phyloP scores from a whole-genome alignment of 2,888 invertebrate genomes.

The Drosophila formosana region DNA sequence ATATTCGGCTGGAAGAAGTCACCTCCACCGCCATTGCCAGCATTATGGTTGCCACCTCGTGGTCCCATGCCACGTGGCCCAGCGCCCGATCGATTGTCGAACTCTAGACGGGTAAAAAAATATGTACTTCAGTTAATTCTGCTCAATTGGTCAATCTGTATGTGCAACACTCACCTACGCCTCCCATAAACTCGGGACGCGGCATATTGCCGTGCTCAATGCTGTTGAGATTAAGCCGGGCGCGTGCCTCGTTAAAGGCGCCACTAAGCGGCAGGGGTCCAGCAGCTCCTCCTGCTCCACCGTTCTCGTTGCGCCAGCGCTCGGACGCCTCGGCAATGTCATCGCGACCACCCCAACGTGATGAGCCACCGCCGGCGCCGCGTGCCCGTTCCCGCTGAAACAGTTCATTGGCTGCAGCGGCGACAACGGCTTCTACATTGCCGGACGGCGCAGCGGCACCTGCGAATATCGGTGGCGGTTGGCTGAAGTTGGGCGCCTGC shows the following conservation, averaged over 20 bases:
- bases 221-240: slow-evolving; percentile 74
- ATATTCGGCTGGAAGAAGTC: slow-evolving; percentile 83
- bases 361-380: slow-evolving; percentile 52
- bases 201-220: slow-evolving; percentile 75
- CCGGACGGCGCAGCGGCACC: slow-evolving; percentile 61
- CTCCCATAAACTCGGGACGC: slow-evolving; percentile 82
- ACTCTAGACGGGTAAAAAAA: slow-evolving; percentile 61
- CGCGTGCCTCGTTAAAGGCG: slow-evolving; percentile 68
- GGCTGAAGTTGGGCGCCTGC: slow-evolving; percentile 84
- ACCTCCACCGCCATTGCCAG: slow-evolving; percentile 57
- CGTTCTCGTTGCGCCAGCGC: slow-evolving; percentile 73
- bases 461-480: slow-evolving; percentile 83
- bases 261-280: slow-evolving; percentile 52
- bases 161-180: slow-evolving; percentile 52
- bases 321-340: slow-evolving; percentile 76
- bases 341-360: slow-evolving; percentile 85
- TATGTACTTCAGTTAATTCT: background rate
- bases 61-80: slow-evolving; percentile 55
- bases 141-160: background rate
- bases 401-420: slow-evolving; percentile 59
- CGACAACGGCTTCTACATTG: slow-evolving; percentile 57
- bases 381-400: slow-evolving; percentile 79
- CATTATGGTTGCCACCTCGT: slow-evolving; percentile 66
- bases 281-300: slow-evolving; percentile 40
- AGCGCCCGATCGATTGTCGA: slow-evolving; percentile 76